Percentiles rank a stretch among this genome's conserved stretches.
Conservation (phyloP, 2,888 invertebrate species). For the Acanthococcus lagerstroemiae region DNA sequence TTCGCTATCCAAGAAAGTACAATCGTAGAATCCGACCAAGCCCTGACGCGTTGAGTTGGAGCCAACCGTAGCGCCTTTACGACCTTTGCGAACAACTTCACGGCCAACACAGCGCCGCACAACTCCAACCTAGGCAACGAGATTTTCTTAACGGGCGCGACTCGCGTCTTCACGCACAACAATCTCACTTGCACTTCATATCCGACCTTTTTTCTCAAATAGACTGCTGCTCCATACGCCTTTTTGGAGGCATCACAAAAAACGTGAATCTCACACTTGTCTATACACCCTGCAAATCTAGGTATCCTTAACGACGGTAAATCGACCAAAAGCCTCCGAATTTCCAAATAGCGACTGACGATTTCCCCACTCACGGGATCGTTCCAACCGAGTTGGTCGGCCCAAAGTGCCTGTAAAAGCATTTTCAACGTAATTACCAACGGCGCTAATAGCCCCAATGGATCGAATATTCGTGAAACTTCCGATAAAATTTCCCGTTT, state of each 20-base stretch:
- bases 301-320: neutral
- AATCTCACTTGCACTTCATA: neutral
- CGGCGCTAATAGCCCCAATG: neutral
- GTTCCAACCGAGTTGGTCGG: neutral
- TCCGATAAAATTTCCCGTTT: neutral
- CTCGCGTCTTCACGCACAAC: constrained; percentile 1
- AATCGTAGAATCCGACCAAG: neutral
- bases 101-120: neutral
- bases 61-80: neutral
- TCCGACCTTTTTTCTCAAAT: neutral
- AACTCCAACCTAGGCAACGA: neutral
- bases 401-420: neutral
- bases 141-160: neutral
- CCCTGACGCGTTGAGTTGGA: neutral
- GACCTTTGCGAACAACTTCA: neutral
- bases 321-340: neutral
- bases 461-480: neutral
- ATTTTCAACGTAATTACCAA: neutral
- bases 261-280: neutral
- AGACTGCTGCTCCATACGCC: neutral
- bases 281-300: neutral
- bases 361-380: neutral
- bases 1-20: neutral
- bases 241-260: neutral
- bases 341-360: neutral